Percentiles rank a stretch among this genome's conserved stretches.
phyloP scores from a whole-genome alignment of 2,888 invertebrate genomes.

The Leucania comma region DNA sequence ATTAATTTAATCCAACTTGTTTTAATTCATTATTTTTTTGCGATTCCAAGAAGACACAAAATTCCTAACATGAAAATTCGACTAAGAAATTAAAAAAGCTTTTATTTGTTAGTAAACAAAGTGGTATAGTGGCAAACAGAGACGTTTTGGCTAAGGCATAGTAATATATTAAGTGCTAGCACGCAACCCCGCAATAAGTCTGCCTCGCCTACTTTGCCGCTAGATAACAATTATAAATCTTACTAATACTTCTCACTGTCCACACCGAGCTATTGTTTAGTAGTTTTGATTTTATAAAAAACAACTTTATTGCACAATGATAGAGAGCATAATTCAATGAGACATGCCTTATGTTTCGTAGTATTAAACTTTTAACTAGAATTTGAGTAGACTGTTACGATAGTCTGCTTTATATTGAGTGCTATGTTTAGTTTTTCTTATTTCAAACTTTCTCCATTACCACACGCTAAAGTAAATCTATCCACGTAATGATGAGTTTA shows the following conservation, averaged over 20 bases:
- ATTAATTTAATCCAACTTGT: background rate
- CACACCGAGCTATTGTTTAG: conserved; percentile 75
- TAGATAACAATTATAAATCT: conserved; percentile 89
- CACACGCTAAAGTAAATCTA: no score
- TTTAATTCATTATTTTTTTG: conserved; percentile 20
- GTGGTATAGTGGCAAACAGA: conserved; percentile 82
- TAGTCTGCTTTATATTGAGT: conserved; percentile 25
- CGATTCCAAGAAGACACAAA: conserved; percentile 44
- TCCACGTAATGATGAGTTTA: background rate
- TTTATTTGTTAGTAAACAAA: conserved; percentile 84
- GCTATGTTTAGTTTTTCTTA: background rate
- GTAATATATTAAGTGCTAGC: conserved; percentile 87
- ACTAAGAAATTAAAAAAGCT: conserved; percentile 69
- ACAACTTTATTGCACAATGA: conserved; percentile 43
- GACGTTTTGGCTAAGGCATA: conserved; percentile 84
- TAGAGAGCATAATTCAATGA: conserved; percentile 39
- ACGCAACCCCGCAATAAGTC: conserved; percentile 86
- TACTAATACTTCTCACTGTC: conserved; percentile 86
- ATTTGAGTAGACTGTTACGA: conserved; percentile 30
- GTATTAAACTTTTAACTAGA: conserved; percentile 39
- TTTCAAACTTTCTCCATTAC: background rate
- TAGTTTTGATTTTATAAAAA: conserved; percentile 59
- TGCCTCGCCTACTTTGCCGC: conserved; percentile 83
- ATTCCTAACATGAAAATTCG: conserved; percentile 54
- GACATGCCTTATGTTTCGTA: conserved; percentile 7